A percentile compares a stretch with the other conserved stretches of the same genome.
These are phyloP conservation scores for Halictus quadricinctus DNA, from an alignment of 2,888 invertebrate species.

Conservation along the genomic window DNA sequence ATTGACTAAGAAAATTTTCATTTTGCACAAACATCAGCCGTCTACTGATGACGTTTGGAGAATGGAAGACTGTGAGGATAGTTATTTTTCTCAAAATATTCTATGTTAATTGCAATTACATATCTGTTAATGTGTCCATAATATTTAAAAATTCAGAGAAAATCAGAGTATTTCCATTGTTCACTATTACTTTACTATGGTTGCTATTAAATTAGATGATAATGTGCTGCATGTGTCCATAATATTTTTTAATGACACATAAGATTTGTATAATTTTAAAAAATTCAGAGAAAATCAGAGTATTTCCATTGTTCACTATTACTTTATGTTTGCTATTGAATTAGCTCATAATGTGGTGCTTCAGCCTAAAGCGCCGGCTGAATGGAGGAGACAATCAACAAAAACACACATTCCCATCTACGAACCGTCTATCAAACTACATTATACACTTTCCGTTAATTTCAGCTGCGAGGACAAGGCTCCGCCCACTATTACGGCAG, in stretches of 20 bases:
- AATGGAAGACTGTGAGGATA: background rate
- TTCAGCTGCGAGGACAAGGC: background rate
- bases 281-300: too few relatives aligned
- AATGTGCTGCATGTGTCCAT: background rate
- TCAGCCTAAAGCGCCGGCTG: background rate
- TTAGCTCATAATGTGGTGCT: background rate
- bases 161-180: too few relatives aligned
- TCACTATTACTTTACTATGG: too few relatives aligned
- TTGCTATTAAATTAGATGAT: background rate
- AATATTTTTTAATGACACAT: too few relatives aligned
- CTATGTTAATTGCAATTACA: background rate
- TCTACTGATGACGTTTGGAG: background rate
- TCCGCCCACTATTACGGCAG: background rate
- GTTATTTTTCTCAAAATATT: too few relatives aligned
- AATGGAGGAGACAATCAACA: background rate
- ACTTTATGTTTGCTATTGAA: too few relatives aligned
- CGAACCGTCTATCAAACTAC: background rate
- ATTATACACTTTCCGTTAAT: constrained; percentile 5
- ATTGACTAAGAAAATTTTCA: background rate
- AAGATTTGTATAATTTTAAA: too few relatives aligned
- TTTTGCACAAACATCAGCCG: background rate
- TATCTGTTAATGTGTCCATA: background rate
- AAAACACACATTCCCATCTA: background rate
- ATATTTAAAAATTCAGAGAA: too few relatives aligned
- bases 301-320: too few relatives aligned